phyloP scores from a whole-genome alignment of 2,113 vertebrate genomes.

The Nesoenas mayeri region DNA sequence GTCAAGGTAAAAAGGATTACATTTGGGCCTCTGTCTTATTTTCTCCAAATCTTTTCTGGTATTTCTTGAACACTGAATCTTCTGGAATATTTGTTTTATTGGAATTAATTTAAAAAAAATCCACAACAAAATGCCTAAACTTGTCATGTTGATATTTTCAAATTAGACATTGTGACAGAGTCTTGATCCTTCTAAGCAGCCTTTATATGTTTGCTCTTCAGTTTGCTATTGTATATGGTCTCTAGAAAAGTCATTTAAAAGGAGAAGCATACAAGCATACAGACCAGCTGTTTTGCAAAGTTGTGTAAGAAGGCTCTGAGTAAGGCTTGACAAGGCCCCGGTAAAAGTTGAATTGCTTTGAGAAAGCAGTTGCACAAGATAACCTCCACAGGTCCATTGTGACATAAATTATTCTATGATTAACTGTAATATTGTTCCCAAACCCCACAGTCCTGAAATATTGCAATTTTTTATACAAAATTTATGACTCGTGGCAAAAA shows the following conservation, averaged over 20 bases:
- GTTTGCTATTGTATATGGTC: background rate
- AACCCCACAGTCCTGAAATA: constrained; percentile 37
- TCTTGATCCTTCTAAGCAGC: background rate
- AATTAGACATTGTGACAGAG: background rate
- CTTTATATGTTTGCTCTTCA: background rate
- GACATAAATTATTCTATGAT: constrained; percentile 32
- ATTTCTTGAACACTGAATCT: background rate
- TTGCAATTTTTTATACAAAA: constrained; percentile 24
- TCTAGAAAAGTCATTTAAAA: background rate
- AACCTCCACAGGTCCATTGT: background rate
- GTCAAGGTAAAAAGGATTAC: background rate
- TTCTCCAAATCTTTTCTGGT: background rate
- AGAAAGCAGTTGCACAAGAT: background rate
- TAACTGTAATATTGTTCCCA: constrained; percentile 29
- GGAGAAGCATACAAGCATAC: background rate
- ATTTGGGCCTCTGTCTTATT: background rate
- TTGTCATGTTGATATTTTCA: background rate
- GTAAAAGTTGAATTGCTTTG: background rate
- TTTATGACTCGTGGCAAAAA: constrained; percentile 40
- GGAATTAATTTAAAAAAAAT: background rate
- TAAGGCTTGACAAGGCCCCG: background rate
- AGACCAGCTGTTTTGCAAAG: background rate
- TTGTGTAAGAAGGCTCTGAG: background rate
- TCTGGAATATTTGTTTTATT: background rate
- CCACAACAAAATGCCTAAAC: background rate